These are phyloP conservation scores for Tetramorium alpestre DNA, from an alignment of 1,140 invertebrate species.

Conservation along the genomic window DNA sequence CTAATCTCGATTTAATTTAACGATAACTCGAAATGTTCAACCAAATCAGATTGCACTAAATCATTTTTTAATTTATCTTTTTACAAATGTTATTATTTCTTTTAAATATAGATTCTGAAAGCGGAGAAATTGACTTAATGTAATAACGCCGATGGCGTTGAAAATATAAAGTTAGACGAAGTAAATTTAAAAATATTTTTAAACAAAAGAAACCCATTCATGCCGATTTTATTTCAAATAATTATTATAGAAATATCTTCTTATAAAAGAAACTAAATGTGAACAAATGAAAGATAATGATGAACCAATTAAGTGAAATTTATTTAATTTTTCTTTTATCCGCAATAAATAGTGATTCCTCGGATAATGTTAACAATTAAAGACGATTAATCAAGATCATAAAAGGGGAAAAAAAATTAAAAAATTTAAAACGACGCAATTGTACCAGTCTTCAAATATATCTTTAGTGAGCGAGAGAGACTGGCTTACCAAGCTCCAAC, in stretches of 20 bases:
- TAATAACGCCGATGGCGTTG: not conserved
- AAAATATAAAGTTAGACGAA: not conserved
- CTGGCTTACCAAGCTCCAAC: conserved; percentile 51
- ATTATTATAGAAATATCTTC: not conserved
- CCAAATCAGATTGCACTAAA: not conserved
- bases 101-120: not conserved
- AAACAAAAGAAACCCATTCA: not conserved
- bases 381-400: conserved; percentile 3
- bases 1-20: conserved; percentile 16
- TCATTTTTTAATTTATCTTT: not conserved
- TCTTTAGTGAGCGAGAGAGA: conserved; percentile 3
- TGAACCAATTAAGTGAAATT: not conserved
- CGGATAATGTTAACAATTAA: not conserved
- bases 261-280: not conserved
- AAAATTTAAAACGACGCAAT: not conserved
- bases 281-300: not conserved
- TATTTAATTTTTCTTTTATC: conserved; percentile 25
- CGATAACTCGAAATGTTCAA: not conserved
- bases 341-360: not conserved
- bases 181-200: not conserved
- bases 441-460: not conserved
- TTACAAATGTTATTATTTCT: not conserved
- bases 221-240: not conserved
- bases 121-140: not conserved
- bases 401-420: not conserved